These are phyloP conservation scores for Protonibea diacanthus DNA, from an alignment of 2,797 vertebrate genomes.

Conservation along the genomic window DNA sequence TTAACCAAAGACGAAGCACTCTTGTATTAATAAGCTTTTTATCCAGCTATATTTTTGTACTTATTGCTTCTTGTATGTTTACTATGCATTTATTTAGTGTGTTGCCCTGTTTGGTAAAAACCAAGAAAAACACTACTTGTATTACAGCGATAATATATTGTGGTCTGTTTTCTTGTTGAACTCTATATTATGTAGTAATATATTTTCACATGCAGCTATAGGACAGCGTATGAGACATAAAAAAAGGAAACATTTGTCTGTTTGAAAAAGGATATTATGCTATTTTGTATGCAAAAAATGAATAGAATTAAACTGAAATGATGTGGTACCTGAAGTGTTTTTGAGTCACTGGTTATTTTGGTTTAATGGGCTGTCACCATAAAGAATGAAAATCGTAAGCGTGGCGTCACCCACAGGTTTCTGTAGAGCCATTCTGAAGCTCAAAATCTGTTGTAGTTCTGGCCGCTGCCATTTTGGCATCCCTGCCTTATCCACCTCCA, in stretches of 20 bases:
- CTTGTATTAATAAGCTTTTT: constrained; percentile 80
- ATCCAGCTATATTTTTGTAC: constrained; percentile 85
- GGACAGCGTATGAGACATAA: constrained; percentile 73
- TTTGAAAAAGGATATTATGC: constrained; percentile 76
- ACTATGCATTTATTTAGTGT: constrained; percentile 74
- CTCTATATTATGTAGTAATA: constrained; percentile 89
- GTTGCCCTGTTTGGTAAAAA: constrained; percentile 65
- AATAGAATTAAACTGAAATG: constrained; percentile 82
- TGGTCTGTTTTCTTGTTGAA: constrained; percentile 77
- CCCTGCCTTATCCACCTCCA: no score
- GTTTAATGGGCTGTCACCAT: not conserved
- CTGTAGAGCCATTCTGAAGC: no score
- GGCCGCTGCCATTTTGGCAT: no score
- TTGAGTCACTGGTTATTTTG: constrained; percentile 7
- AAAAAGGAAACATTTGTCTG: constrained; percentile 73
- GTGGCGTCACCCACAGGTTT: no score
- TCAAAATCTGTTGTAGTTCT: no score
- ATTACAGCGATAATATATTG: constrained; percentile 87
- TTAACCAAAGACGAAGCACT: constrained; percentile 85
- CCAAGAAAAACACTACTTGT: constrained; percentile 76
- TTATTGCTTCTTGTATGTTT: constrained; percentile 78
- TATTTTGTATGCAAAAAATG: constrained; percentile 84
- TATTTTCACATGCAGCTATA: constrained; percentile 89
- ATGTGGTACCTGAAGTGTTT: constrained; percentile 72
- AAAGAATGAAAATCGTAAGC: no score